Conservation (phyloP, 2,797 vertebrate genomes). For the Pangasius macronema region DNA sequence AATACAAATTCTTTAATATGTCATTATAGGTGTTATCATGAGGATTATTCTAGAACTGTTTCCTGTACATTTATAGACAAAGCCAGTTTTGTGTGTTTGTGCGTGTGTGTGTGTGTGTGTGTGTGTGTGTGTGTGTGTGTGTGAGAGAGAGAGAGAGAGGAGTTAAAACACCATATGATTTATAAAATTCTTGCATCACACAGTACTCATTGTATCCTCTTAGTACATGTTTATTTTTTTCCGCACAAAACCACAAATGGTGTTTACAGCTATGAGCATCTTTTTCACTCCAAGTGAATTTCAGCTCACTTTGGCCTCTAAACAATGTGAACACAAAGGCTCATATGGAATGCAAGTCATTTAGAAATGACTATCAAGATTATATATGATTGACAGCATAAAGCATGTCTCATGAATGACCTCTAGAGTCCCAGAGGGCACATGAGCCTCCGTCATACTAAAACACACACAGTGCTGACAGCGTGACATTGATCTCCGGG, state of each 20-base stretch:
- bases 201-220: background rate
- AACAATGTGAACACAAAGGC: background rate
- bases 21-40: constrained; percentile 19
- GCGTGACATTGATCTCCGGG: constrained; percentile 23
- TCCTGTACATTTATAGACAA: background rate
- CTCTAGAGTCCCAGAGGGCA: background rate
- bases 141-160: background rate
- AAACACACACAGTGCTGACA: constrained; percentile 12
- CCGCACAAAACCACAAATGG: background rate
- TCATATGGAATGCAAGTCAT: constrained; percentile 3
- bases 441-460: background rate
- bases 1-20: constrained; percentile 15
- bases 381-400: constrained; percentile 6
- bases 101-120: constrained; percentile 15
- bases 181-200: constrained; percentile 8
- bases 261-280: background rate
- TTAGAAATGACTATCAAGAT: constrained; percentile 3
- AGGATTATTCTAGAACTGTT: constrained; percentile 11
- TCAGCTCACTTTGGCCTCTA: background rate
- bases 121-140: too few relatives aligned
- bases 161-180: background rate
- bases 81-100: constrained; percentile 30
- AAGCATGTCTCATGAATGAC: background rate
- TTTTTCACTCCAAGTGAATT: background rate
- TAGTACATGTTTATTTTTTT: background rate